A percentile compares a stretch with the other conserved stretches of the same genome.
Evolutionary conservation across 37 sponge, comb jelly and placozoan genomes (phyloP).

Genomic region (Crambe crambe): DNA sequence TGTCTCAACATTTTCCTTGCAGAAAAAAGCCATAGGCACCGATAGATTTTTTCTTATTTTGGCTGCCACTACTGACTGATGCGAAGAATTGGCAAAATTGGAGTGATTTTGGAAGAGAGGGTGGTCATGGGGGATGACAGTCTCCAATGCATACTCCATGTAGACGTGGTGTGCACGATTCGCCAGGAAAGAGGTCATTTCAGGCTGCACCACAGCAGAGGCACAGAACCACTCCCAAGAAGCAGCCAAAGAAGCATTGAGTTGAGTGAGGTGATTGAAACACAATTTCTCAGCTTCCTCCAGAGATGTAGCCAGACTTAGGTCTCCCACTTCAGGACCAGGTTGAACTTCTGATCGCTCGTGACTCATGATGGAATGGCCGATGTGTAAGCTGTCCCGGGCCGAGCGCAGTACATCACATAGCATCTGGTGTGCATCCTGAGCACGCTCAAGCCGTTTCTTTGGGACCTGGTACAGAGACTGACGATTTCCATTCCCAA

Average conservation of each 20-base stretch:
- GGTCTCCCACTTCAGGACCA: neutral
- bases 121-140: constrained; percentile 9
- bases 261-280: constrained; percentile 15
- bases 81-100: constrained; percentile 11
- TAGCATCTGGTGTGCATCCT: constrained; percentile 61
- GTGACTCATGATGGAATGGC: constrained; percentile 50
- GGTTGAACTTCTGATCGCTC: neutral
- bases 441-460: constrained; percentile 35
- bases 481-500: neutral
- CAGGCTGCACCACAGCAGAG: constrained; percentile 42
- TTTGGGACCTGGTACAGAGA: constrained; percentile 38
- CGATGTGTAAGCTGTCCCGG: constrained; percentile 38
- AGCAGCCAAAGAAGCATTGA: constrained; percentile 21
- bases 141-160: constrained; percentile 9
- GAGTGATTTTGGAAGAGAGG: neutral
- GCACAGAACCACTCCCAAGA: constrained; percentile 64
- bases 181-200: constrained; percentile 30
- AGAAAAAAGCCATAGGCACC: constrained; percentile 29
- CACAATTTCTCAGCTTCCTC: constrained; percentile 50
- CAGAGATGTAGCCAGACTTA: constrained; percentile 13
- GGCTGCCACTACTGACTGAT: constrained; percentile 15
- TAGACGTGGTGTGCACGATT: constrained; percentile 1
- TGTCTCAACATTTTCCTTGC: constrained; percentile 54
- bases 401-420: constrained; percentile 49
- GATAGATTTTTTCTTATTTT: constrained; percentile 21